Percentiles rank a stretch among this genome's conserved stretches.
phyloP scores from a whole-genome alignment of 1,140 invertebrate species.

The Ips nitidus region DNA sequence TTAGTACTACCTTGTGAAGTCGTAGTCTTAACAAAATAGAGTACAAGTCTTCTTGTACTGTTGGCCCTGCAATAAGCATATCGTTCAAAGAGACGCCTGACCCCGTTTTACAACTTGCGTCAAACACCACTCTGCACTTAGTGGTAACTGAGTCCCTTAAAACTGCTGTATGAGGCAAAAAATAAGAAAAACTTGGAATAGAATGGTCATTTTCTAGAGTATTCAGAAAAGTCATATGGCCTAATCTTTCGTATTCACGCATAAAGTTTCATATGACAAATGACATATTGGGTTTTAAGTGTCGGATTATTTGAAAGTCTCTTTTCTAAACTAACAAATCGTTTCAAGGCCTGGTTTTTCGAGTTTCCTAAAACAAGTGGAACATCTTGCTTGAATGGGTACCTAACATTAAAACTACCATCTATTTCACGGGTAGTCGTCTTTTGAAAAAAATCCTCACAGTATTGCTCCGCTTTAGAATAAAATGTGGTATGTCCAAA shows the following conservation, averaged over 20 bases:
- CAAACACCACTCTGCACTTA: slow-evolving; percentile 48
- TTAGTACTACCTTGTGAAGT: no score
- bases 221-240: slow-evolving; percentile 18
- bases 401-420: slow-evolving; percentile 17
- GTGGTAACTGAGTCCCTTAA: slow-evolving; percentile 40
- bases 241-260: slow-evolving; percentile 17
- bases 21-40: no score
- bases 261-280: no score
- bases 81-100: slow-evolving; percentile 52
- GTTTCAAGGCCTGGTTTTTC: slow-evolving; percentile 14
- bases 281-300: slow-evolving; percentile 20
- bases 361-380: slow-evolving; percentile 18
- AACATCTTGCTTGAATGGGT: slow-evolving; percentile 17
- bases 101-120: slow-evolving; percentile 46
- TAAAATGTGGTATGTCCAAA: slow-evolving; percentile 6
- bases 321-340: slow-evolving; percentile 18
- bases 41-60: no score
- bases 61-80: slow-evolving; percentile 4
- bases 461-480: slow-evolving; percentile 18
- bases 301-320: slow-evolving; percentile 9
- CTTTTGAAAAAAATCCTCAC: slow-evolving; percentile 16
- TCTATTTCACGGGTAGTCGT: slow-evolving; percentile 9
- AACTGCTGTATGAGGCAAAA: slow-evolving; percentile 51
- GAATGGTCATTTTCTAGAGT: slow-evolving; percentile 11
- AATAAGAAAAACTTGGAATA: slow-evolving; percentile 30